Evolutionary conservation across 1,140 invertebrate species (phyloP).

Genomic region (Arion vulgaris): DNA sequence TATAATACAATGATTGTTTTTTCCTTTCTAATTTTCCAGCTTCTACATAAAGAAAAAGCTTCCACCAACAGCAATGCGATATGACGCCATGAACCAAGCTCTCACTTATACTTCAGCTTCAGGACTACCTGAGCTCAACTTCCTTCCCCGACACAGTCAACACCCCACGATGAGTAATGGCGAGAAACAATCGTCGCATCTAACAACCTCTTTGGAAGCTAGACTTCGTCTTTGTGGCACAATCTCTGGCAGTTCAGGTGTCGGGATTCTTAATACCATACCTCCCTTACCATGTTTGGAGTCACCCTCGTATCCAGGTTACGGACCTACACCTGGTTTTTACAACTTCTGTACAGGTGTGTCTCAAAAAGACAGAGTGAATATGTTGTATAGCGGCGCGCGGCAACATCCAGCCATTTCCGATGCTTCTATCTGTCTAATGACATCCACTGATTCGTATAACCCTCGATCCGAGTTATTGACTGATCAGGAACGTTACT

Average conservation of each 20-base stretch:
- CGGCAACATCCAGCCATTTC: too few species aligned
- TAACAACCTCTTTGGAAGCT: not conserved
- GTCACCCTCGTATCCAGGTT: not conserved
- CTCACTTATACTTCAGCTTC: not conserved
- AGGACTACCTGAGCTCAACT: not conserved
- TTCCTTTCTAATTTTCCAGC: too few species aligned
- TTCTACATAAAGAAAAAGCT: too few species aligned
- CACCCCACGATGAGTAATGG: not conserved
- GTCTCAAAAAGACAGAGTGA: too few species aligned
- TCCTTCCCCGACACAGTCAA: not conserved
- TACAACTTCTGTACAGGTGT: not conserved
- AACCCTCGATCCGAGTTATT: not conserved
- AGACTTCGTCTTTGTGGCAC: not conserved
- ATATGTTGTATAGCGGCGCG: not conserved
- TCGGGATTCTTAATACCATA: not conserved
- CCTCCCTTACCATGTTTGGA: not conserved
- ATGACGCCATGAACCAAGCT: slow-evolving; percentile 32
- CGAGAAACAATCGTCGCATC: not conserved
- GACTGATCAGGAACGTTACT: not conserved
- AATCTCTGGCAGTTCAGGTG: not conserved
- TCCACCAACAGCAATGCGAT: slow-evolving; percentile 3
- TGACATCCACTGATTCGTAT: not conserved
- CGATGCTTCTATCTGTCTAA: too few species aligned
- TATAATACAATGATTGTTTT: too few species aligned
- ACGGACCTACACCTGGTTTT: not conserved